Percentiles rank a stretch among this genome's conserved stretches.
Evolutionary conservation across 2,113 vertebrate genomes (phyloP).

Genomic region (Caranx ignobilis): DNA sequence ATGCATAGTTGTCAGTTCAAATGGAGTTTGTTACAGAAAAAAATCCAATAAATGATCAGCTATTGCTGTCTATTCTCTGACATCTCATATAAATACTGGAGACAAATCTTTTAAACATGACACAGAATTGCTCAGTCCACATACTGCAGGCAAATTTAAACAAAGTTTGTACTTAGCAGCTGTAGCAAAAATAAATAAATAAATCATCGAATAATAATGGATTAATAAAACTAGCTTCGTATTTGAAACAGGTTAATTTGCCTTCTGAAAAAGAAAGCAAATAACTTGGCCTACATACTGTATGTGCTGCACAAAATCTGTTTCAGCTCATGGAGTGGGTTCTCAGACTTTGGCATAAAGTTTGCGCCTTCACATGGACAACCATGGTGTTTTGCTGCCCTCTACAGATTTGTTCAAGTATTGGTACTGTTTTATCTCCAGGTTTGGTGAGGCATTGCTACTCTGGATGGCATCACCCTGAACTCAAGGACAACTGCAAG

Average conservation of each 20-base stretch:
- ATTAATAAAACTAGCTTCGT: neutral
- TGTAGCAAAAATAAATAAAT: neutral
- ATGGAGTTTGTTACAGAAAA: too few relatives aligned
- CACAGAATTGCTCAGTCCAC: neutral
- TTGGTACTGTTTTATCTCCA: neutral
- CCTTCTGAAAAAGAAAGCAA: too few relatives aligned
- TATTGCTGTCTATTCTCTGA: too few relatives aligned
- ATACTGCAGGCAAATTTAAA: neutral
- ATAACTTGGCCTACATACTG: neutral
- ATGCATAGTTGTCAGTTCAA: too few relatives aligned
- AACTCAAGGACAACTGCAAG: too few relatives aligned
- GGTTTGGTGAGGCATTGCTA: too few relatives aligned
- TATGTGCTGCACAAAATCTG: neutral
- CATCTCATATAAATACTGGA: too few relatives aligned
- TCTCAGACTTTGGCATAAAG: too few relatives aligned
- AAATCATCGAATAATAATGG: neutral
- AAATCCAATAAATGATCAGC: too few relatives aligned
- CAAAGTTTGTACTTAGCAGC: neutral
- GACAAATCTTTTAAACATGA: neutral
- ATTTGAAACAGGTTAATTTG: neutral
- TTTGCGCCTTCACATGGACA: neutral
- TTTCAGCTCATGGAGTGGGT: neutral
- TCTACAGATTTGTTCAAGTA: neutral
- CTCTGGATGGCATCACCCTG: too few relatives aligned
- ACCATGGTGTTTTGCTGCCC: conserved; percentile 30